Evolutionary conservation across 2,797 vertebrate species (phyloP), one percentile per base, ranked within the genome.

Genomic region (Odontamblyopus rebecca): DNA sequence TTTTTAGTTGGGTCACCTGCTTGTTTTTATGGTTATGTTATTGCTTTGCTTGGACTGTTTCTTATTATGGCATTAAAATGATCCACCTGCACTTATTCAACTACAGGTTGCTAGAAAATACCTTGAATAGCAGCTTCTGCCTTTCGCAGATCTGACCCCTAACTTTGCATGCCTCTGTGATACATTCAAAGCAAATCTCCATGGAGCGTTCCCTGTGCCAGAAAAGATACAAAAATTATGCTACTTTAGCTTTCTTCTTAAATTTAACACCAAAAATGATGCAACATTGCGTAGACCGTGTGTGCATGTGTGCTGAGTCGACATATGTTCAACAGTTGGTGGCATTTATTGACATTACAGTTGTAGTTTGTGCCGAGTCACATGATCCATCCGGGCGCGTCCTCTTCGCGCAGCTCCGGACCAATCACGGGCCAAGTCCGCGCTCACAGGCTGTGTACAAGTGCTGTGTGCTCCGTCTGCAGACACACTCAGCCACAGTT

Each of bases 361-460:
- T 70, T 41, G 69, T 35, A 19, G 12, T 30, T 30, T 23, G 26
- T 35, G 44, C 16, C 1, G 41, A 35, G 84, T 91, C 92, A 93
- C 89, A 29, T 94, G 92, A 85, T 26, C 48, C 73, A 62, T 62
- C 61, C 75, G 79, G 76, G 89, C 91, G 89, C 92, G 91, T 73
- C 72, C 86, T 80, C 80, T 83, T 69, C 60, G 62, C 56, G 44
- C 68, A 30, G 67, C 74, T 15, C 54, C 70, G 65, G 79, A 80
- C 86, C 85, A 89, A 90, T 90, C 62, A 88, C 9, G 70, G 62
- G 69, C 74, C 88, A 78, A 54, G 80, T 67, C 70, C 83, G 85
- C 89, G 91, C 89, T 50, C 62, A 2, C 64, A 12, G 48, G 75
- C 61, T 60, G 18, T 2, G 71, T 80, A 72, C 71, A 77, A 87